phyloP scores from a whole-genome alignment of 2,113 vertebrate genomes.

The Otolemur garnettii region DNA sequence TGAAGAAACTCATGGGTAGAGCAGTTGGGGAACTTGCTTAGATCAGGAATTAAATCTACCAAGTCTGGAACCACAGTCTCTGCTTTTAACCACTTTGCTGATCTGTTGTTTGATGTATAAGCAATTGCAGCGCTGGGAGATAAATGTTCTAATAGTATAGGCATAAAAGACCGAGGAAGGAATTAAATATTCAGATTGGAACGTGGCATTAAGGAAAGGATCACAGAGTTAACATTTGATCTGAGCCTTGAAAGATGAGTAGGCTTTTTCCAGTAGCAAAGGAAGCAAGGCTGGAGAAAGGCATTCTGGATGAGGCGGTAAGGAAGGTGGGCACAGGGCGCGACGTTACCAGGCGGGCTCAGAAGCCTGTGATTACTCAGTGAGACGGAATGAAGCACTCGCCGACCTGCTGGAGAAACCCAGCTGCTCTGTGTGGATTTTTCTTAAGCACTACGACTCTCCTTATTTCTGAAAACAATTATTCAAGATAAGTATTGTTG shows the following conservation, averaged over 20 bases:
- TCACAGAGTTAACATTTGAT: slow-evolving; percentile 41
- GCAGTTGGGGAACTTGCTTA: neutral
- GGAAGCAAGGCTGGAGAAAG: neutral
- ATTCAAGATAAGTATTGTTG: neutral
- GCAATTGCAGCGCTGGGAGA: neutral
- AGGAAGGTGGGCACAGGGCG: neutral
- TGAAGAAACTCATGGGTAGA: neutral
- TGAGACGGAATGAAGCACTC: neutral
- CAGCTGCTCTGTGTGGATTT: neutral
- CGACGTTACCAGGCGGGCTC: neutral
- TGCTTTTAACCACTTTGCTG: neutral
- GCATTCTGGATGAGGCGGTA: neutral
- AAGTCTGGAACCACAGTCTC: neutral
- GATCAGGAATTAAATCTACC: neutral
- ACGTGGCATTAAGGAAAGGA: neutral
- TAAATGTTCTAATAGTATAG: accelerated
- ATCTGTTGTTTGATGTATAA: neutral
- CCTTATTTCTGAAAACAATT: neutral
- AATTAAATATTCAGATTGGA: neutral
- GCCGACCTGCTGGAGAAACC: neutral
- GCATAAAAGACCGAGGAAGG: neutral
- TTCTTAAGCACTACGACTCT: neutral
- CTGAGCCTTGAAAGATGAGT: slow-evolving; percentile 66
- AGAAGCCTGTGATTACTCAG: neutral
- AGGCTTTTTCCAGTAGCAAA: slow-evolving; percentile 39